Conservation (phyloP, 2,113 vertebrate genomes). For the Varanus komodoensis region DNA sequence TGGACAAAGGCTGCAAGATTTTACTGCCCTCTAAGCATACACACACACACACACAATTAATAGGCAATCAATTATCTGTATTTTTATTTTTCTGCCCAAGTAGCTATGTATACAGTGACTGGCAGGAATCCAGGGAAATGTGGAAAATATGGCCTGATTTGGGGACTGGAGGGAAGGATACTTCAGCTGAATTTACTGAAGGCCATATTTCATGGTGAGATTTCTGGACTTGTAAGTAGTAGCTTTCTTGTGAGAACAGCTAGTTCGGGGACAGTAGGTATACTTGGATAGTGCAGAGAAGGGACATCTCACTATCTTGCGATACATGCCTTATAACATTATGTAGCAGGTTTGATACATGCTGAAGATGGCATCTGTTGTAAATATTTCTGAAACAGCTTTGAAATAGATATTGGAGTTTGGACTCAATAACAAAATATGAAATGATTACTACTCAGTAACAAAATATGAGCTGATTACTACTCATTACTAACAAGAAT, state of each 20-base stretch:
- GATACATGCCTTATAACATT: not conserved
- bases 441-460: too few species aligned
- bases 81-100: not conserved
- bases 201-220: conserved; percentile 21
- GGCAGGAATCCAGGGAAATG: not conserved
- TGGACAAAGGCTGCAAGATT: not conserved
- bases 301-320: not conserved
- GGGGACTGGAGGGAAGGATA: not conserved
- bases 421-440: not conserved
- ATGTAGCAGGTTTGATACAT: not conserved
- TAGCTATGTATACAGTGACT: not conserved
- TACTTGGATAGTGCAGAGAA: not conserved
- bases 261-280: not conserved
- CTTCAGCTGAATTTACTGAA: conserved; percentile 23
- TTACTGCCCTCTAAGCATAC: conserved; percentile 2
- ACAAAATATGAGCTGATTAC: too few species aligned
- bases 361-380: not conserved
- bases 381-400: not conserved
- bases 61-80: conserved; percentile 20
- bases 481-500: not conserved
- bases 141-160: conserved; percentile 16
- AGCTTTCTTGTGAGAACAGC: not conserved
- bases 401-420: not conserved
- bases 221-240: not conserved
- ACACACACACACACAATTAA: not conserved